Evolutionary conservation across 2,113 vertebrate genomes (phyloP).

Genomic region (Pelmatolapia mariae): DNA sequence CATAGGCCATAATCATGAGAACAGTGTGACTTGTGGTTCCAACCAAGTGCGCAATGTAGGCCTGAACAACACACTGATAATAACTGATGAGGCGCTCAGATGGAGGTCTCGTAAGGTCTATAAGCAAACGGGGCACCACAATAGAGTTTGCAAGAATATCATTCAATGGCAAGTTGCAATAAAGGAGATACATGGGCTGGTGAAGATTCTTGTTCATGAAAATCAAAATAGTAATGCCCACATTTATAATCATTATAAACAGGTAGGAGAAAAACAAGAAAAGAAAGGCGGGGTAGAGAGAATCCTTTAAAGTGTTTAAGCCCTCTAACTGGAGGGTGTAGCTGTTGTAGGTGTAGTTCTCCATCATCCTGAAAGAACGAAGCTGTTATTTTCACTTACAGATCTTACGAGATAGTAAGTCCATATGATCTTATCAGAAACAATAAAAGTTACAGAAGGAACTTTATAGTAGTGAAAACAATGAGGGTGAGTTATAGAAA

Average conservation of each 20-base stretch:
- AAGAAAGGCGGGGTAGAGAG: rapidly evolving
- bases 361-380: neutral
- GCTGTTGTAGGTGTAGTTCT: neutral
- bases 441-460: too few relatives aligned
- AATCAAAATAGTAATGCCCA: neutral
- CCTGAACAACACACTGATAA: neutral
- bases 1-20: too few relatives aligned
- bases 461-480: too few relatives aligned
- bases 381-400: too few relatives aligned
- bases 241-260: neutral
- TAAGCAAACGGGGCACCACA: neutral
- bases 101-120: neutral
- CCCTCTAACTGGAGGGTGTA: neutral
- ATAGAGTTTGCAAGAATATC: neutral
- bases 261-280: neutral
- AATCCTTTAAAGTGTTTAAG: neutral
- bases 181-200: neutral
- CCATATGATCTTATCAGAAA: too few relatives aligned
- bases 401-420: too few relatives aligned
- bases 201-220: neutral
- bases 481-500: too few relatives aligned
- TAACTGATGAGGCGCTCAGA: neutral
- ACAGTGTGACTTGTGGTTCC: neutral
- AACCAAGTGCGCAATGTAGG: neutral
- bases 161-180: neutral